Percentiles rank a stretch among this genome's conserved stretches.
These are phyloP conservation scores for Catocala fraxini DNA, from an alignment of 2,888 invertebrate species.

Conservation along the genomic window DNA sequence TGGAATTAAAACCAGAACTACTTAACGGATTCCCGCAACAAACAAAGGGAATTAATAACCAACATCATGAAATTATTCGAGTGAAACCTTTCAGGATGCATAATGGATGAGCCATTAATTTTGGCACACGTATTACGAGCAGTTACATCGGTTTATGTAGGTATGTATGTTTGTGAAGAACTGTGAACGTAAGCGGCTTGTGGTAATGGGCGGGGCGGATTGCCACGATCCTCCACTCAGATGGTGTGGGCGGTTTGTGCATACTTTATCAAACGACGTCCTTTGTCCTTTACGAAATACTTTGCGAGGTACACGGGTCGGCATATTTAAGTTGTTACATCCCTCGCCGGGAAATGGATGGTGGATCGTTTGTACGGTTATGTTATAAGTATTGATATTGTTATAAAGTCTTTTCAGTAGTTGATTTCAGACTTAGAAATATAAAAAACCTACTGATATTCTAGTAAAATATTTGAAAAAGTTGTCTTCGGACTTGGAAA, in stretches of 20 bases:
- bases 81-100: constrained; percentile 12
- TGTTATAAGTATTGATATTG: no score
- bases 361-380: no score
- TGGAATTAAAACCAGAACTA: not conserved
- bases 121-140: constrained; percentile 23
- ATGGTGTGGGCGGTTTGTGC: constrained; percentile 78
- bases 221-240: constrained; percentile 74
- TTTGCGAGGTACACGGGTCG: constrained; percentile 16
- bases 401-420: no score
- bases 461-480: no score
- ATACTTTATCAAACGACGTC: constrained; percentile 74
- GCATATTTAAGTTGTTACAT: constrained; percentile 15
- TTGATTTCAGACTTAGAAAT: no score
- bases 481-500: no score
- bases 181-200: constrained; percentile 65
- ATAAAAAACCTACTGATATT: no score
- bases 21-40: constrained; percentile 10
- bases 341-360: not conserved
- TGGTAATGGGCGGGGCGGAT: constrained; percentile 74
- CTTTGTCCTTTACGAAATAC: constrained; percentile 61
- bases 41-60: constrained; percentile 1
- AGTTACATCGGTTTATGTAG: constrained; percentile 33
- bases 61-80: constrained; percentile 8
- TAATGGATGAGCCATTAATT: constrained; percentile 46
- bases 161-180: constrained; percentile 36